A percentile compares a stretch with the other conserved stretches of the same genome.
Evolutionary conservation across 2,888 invertebrate species (phyloP).

Genomic region (Patella caerulea): DNA sequence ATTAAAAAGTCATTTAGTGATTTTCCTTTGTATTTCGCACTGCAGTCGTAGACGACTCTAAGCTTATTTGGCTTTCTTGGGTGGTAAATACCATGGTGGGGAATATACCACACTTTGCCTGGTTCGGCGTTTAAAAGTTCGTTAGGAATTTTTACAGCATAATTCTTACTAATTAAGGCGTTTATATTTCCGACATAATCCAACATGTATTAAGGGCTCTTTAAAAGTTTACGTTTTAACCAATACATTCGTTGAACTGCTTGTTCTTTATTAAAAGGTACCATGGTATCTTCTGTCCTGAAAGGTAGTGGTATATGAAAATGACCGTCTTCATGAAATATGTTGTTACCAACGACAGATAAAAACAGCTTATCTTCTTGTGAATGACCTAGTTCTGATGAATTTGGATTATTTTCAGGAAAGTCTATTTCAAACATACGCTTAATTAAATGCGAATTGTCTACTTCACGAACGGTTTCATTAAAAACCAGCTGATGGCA

Average conservation of each 20-base stretch:
- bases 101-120: not conserved
- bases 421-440: not conserved
- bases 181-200: conserved; percentile 22
- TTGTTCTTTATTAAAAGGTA: not conserved
- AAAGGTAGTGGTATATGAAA: not conserved
- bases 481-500: not conserved
- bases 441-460: not conserved
- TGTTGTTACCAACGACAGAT: not conserved
- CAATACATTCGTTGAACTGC: not conserved
- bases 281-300: not conserved
- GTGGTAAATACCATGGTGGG: conserved; percentile 24
- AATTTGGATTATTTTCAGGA: not conserved
- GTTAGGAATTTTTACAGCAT: conserved; percentile 6
- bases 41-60: conserved; percentile 24
- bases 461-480: not conserved
- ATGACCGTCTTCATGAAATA: not conserved
- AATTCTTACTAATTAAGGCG: conserved; percentile 1
- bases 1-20: conserved; percentile 20
- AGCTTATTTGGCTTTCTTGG: conserved; percentile 20
- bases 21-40: conserved; percentile 14
- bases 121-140: not conserved
- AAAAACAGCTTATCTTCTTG: not conserved
- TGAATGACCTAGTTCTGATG: not conserved
- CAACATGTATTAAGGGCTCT: not conserved
- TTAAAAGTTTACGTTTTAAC: conserved; percentile 10